These are phyloP conservation scores for Pocillopora verrucosa DNA, from an alignment of 64 coral and sea anemone genomes.

Conservation along the genomic window DNA sequence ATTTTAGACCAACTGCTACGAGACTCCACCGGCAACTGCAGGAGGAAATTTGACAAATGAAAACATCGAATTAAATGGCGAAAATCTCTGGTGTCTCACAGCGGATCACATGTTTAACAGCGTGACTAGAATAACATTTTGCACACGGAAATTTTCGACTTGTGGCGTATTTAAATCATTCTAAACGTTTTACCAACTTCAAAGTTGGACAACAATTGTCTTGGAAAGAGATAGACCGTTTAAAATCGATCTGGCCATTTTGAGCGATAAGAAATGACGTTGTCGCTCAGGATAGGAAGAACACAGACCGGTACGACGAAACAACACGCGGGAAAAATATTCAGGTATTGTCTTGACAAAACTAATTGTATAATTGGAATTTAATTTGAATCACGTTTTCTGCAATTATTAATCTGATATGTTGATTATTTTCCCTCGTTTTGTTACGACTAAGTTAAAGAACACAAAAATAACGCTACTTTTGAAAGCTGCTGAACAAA, in stretches of 20 bases:
- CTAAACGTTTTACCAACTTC: not conserved
- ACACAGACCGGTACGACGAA: not conserved
- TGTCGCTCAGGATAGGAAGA: not conserved
- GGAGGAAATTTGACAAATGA: conserved; percentile 27
- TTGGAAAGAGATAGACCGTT: too few species aligned
- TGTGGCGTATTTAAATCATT: not conserved
- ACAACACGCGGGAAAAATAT: conserved; percentile 22
- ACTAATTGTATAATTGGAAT: conserved; percentile 54
- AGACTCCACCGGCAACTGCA: not conserved
- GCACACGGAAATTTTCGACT: conserved; percentile 6
- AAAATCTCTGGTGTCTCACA: conserved; percentile 1
- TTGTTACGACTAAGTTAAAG: not conserved
- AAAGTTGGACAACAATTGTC: not conserved
- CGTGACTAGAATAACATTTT: conserved; percentile 12
- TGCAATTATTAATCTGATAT: conserved; percentile 47
- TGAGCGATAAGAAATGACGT: not conserved
- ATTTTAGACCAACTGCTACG: not conserved
- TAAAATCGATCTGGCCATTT: not conserved
- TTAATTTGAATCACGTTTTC: conserved; percentile 32
- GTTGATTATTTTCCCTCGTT: conserved; percentile 5
- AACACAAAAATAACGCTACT: not conserved
- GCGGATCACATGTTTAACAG: conserved; percentile 13
- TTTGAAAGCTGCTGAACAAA: conserved; percentile 20
- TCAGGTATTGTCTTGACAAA: conserved; percentile 33
- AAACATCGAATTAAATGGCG: conserved; percentile 6